Base-by-base conservation (phyloP, 2,888 invertebrate species). In the Lasioglossum malachurum region DNA sequence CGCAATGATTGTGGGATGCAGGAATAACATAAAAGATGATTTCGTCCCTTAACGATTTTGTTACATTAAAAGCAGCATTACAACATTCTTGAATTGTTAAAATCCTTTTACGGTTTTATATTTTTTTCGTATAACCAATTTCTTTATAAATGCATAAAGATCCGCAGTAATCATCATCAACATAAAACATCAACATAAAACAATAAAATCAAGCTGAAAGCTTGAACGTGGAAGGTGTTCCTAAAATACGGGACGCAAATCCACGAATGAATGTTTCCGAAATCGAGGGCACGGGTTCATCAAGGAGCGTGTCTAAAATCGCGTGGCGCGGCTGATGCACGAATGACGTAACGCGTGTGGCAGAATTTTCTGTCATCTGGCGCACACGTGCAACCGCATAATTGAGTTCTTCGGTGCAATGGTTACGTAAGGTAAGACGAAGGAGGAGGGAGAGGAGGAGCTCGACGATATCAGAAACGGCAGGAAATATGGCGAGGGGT, bases 401-500 rank as follows among this genome's bases (percentile, higher is more conserved):
- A 44, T 78, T 31, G 57, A 74, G 73, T 74, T 49, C 73, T 69
- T 74, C 49, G 14, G 41, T 12, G 69, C 19, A 27, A 49, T 8
- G 35, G 46, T 80, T 60, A 35, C 64, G 64, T 31, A 76, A 35
- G 38, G 23, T 16, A 10, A n/a, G 16, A 67, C 19, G 38, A 8
- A 44, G 31, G 19, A 31, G 35, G 19, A 38, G 38, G 38, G 8
- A 19, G 53, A 38, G n/a, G 53, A n/a, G 53, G 53, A n/a, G 53
- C 53, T 31, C 64, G 2, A 16, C 64, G 64, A 72, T 78, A 84
- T 83, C 79, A 80, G 80, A 76, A 84, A 77, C 80, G 74, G 71
- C 81, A 76, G 88, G 84, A 90, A 83, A 89, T 77, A 86, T 78
- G 82, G 86, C 77, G 80, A 80, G 78, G 82, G 80, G 80, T 87